These are phyloP conservation scores for Lineus longissimus DNA, from an alignment of 1,140 invertebrate genomes.

Conservation along the genomic window DNA sequence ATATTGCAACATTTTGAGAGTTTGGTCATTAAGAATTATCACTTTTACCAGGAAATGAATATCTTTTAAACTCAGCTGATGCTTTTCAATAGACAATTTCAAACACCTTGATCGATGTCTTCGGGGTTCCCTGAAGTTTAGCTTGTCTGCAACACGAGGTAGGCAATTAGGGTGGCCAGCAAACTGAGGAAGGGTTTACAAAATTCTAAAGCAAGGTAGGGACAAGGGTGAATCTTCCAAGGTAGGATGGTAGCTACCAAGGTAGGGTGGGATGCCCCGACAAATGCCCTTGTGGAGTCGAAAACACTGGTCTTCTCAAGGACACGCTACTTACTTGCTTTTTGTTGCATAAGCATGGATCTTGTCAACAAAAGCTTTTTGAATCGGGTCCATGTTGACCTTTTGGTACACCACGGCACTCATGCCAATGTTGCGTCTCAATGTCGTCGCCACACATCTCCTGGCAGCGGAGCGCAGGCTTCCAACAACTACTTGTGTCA, in stretches of 20 bases:
- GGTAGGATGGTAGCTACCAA: neutral
- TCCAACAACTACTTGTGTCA: neutral
- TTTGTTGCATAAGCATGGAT: constrained; percentile 82
- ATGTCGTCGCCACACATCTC: constrained; percentile 17
- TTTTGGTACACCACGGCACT: constrained; percentile 56
- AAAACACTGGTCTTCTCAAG: neutral
- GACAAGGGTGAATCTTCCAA: neutral
- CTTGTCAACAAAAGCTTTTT: constrained; percentile 90
- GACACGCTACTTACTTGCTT: constrained; percentile 59
- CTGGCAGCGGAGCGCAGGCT: constrained; percentile 9
- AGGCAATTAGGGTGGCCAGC: no score
- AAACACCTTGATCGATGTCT: no score
- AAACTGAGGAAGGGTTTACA: no score
- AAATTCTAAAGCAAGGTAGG: neutral
- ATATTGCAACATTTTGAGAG: neutral
- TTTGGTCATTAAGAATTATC: neutral
- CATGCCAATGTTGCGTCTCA: constrained; percentile 30
- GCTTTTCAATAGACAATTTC: no score
- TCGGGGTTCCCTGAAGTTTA: no score
- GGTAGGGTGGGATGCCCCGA: no score
- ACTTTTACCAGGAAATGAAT: neutral
- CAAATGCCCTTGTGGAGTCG: no score
- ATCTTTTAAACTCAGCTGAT: constrained; percentile 1
- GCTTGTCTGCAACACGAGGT: no score
- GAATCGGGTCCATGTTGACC: constrained; percentile 77